These are phyloP conservation scores for Neodiprion virginianus DNA, from an alignment of 1,140 invertebrate species.

Conservation along the genomic window DNA sequence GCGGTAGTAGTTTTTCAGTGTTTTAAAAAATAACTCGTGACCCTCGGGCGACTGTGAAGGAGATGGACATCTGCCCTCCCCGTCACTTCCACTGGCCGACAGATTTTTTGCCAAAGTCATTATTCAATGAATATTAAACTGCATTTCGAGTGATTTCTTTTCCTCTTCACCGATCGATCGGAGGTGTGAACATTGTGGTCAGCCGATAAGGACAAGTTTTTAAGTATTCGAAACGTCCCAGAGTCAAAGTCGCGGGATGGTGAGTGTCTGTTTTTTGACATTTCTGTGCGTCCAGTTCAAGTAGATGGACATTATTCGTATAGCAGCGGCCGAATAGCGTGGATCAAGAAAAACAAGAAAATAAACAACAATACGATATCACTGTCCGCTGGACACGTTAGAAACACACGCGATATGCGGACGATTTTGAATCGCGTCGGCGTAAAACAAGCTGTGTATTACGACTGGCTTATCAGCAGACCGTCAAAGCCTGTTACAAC, in stretches of 20 bases:
- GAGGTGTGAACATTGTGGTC: too few species aligned
- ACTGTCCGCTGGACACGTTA: background rate
- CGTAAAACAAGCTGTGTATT: background rate
- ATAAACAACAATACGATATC: too few species aligned
- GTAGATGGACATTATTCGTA: background rate
- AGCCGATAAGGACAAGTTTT: too few species aligned
- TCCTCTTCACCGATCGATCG: background rate
- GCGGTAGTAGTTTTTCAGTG: background rate
- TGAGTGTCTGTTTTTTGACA: background rate
- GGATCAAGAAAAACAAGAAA: too few species aligned
- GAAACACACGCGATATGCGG: background rate
- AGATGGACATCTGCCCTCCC: background rate
- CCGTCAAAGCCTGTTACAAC: background rate
- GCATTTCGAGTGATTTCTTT: background rate
- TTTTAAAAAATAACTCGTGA: background rate
- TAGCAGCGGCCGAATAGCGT: background rate
- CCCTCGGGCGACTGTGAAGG: background rate
- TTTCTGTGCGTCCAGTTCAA: conserved; percentile 2
- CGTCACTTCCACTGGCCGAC: background rate
- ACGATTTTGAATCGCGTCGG: background rate
- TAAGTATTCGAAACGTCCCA: too few species aligned
- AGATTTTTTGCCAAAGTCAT: conserved; percentile 1
- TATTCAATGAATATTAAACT: background rate
- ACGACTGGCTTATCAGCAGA: conserved; percentile 4
- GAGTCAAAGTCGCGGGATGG: background rate